Conservation (phyloP, 92 coral and sea anemone species). For the Porites divaricata region DNA sequence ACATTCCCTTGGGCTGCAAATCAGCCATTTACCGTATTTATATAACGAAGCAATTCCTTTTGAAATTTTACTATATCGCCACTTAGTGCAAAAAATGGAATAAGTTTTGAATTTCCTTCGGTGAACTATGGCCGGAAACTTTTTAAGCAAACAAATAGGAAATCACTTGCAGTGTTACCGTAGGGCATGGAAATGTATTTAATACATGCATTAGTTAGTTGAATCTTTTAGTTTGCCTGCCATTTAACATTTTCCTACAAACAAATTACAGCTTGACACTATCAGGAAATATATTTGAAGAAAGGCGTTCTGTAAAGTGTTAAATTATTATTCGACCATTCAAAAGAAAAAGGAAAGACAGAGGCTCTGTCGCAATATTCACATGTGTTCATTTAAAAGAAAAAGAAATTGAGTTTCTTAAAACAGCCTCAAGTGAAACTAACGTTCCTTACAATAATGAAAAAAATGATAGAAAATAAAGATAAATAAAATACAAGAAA, state of each 20-base stretch:
- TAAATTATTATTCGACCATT: not conserved
- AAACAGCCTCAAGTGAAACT: no score
- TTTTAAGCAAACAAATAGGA: constrained; percentile 23
- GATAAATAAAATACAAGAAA: no score
- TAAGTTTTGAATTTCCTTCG: not conserved
- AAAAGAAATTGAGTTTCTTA: no score
- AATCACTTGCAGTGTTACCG: not conserved
- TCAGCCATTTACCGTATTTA: not conserved
- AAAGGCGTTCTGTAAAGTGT: not conserved
- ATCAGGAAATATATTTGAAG: not conserved
- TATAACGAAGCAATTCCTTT: not conserved
- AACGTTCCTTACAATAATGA: no score
- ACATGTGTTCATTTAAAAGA: no score
- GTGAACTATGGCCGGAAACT: constrained; percentile 6
- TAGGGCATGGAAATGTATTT: not conserved
- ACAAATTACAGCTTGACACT: not conserved
- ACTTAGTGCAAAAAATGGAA: not conserved
- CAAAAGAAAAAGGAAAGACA: not conserved
- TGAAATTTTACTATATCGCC: not conserved
- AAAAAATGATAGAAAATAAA: no score
- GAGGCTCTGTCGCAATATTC: not conserved
- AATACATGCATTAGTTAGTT: not conserved
- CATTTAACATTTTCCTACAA: not conserved
- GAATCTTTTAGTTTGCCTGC: not conserved
- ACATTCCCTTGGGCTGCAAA: not conserved